phyloP scores from a whole-genome alignment of 2,888 invertebrate genomes.

The Rhorus exstirpatorius region DNA sequence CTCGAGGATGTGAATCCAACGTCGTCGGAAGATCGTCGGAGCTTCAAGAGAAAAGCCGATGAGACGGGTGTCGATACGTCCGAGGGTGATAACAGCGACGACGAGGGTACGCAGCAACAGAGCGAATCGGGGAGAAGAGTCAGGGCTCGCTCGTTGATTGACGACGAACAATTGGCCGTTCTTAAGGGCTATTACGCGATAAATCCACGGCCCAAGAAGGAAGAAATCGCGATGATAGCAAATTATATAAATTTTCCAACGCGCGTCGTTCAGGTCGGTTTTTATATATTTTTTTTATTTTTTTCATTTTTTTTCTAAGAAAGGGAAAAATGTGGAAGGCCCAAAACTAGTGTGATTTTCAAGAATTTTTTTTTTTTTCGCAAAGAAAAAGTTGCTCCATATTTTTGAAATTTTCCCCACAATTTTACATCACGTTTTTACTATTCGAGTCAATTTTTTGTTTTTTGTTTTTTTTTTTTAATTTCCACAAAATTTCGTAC shows the following conservation, averaged over 20 bases:
- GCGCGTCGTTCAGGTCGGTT: slow-evolving; percentile 83
- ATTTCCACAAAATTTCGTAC: no score
- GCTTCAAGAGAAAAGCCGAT: slow-evolving; percentile 77
- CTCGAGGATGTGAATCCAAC: slow-evolving; percentile 89
- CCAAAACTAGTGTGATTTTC: no score
- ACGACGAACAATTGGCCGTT: slow-evolving; percentile 96
- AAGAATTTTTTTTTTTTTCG: no score
- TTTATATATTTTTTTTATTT: not conserved
- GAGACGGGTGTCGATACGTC: slow-evolving; percentile 75
- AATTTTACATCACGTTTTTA: no score
- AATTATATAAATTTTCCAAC: slow-evolving; percentile 89
- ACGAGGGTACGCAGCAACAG: slow-evolving; percentile 86
- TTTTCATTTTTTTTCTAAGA: no score
- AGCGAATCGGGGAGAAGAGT: slow-evolving; percentile 91
- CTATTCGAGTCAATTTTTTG: no score
- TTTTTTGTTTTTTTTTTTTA: no score
- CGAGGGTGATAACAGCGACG: slow-evolving; percentile 87
- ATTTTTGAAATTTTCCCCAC: no score
- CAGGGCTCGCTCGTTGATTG: slow-evolving; percentile 96
- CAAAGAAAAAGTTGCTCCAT: no score
- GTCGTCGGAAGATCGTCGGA: slow-evolving; percentile 62
- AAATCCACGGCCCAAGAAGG: slow-evolving; percentile 97
- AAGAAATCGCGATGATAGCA: slow-evolving; percentile 96
- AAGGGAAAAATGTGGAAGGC: no score
- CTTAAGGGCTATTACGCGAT: slow-evolving; percentile 95